Conservation (phyloP, 1,140 invertebrate genomes). For the Teleogryllus occipitalis region DNA sequence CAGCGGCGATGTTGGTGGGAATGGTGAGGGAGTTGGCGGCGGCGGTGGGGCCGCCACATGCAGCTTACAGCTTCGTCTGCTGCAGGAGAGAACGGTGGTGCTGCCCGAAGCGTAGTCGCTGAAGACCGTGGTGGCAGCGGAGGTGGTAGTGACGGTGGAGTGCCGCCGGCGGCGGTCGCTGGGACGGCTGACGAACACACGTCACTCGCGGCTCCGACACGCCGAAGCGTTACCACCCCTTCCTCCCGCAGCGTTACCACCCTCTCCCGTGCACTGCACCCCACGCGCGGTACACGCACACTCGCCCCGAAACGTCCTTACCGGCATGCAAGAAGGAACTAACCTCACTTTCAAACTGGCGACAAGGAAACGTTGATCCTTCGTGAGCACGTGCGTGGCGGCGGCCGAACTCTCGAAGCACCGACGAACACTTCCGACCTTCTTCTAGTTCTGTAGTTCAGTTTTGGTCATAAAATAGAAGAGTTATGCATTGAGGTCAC, state of each 20-base stretch:
- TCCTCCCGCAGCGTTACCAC: too few relatives aligned
- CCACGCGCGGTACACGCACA: not conserved
- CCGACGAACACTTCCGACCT: not conserved
- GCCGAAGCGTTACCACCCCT: too few relatives aligned
- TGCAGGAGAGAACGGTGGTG: too few relatives aligned
- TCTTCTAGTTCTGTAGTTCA: not conserved
- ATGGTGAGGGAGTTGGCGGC: not conserved
- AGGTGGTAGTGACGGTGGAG: too few relatives aligned
- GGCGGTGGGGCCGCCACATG: not conserved
- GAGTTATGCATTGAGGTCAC: not conserved
- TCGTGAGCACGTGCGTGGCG: not conserved
- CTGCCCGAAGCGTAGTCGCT: too few relatives aligned
- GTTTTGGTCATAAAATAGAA: slow-evolving; percentile 1
- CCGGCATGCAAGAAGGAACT: not conserved
- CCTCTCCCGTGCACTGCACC: too few relatives aligned
- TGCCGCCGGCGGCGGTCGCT: too few relatives aligned
- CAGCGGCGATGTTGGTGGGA: not conserved
- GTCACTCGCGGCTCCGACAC: too few relatives aligned
- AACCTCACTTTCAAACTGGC: slow-evolving; percentile 1
- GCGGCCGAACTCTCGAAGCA: not conserved
- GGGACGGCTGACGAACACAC: too few relatives aligned
- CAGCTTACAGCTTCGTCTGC: too few relatives aligned
- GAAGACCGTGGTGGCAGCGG: too few relatives aligned
- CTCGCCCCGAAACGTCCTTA: not conserved
- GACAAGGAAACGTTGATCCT: not conserved